Evolutionary conservation across 2,113 vertebrate species (phyloP), one percentile per base, ranked within the genome.

Genomic region (Addax nasomaculatus): DNA sequence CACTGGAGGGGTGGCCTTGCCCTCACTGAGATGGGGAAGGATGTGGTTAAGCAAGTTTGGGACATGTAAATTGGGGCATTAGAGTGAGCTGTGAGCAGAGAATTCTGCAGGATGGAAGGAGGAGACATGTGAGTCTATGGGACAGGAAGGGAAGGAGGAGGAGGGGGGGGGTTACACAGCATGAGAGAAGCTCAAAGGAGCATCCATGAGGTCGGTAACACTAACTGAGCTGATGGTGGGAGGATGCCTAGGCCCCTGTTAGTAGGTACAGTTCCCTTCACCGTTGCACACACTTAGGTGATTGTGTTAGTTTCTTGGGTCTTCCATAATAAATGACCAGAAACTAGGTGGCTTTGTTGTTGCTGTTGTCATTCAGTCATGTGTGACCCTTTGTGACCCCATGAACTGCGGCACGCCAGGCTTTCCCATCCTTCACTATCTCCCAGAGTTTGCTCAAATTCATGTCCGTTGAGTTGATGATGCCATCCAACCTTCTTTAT

Each of bases 251-350:
- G 12, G 13, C 7, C 29, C 45, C 67, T 67, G 49, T 29, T 16
- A 45, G n/a, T 9, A 23, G 58, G 43, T 14, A 67, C 33, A n/a
- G 45, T 27, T 30, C 29, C 45, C 15, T 17, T 43, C 58, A 10
- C 2, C 1, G 1, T n/a, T 9, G 2, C 16, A 2, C 6, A 15
- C 16, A 8, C 49, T 62, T 76, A 7, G 27, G 29, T 58, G 84
- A 73, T 33, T 30, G 6, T 13, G 3, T 70, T 45, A 19, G 29
- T 43, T 39, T 90, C 30, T 30, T 30, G 30, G 23, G 17, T 11
- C 58, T 58, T 1, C 25, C 14, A 10, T 30, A 76, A 60, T 33
- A 85, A 70, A 80, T 49, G 5, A 19, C 30, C 14, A 76, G 12
- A 83, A 62, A 39, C 10, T 39, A 43, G 19, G 67, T 49, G 23